phyloP scores from a whole-genome alignment of 2,797 vertebrate genomes.

The Anableps anableps region DNA sequence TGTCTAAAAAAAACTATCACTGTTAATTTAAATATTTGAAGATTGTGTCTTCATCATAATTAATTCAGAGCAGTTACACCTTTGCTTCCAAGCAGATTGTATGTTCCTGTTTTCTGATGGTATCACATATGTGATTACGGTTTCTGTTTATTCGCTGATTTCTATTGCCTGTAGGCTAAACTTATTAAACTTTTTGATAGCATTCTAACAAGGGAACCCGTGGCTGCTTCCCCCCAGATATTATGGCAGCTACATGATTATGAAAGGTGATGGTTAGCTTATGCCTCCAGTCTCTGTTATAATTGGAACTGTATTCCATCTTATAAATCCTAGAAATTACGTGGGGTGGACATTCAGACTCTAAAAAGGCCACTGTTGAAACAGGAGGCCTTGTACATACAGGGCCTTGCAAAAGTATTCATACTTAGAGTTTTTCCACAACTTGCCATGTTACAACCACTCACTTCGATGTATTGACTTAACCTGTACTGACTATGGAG shows the following conservation, averaged over 20 bases:
- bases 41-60: not conserved
- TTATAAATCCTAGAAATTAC: constrained; percentile 24
- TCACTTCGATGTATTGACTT: not conserved
- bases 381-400: not conserved
- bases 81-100: constrained; percentile 20
- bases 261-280: constrained; percentile 27
- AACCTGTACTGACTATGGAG: too few relatives aligned
- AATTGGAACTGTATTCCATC: constrained; percentile 32
- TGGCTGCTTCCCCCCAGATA: constrained; percentile 33
- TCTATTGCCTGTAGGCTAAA: constrained; percentile 37
- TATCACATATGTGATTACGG: constrained; percentile 39
- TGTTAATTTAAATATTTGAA: not conserved
- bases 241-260: constrained; percentile 39
- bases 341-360: not conserved
- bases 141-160: constrained; percentile 54
- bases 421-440: not conserved
- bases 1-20: not conserved
- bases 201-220: constrained; percentile 47
- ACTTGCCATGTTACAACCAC: not conserved
- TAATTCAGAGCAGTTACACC: not conserved
- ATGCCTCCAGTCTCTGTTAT: constrained; percentile 10
- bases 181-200: constrained; percentile 54
- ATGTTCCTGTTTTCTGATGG: constrained; percentile 25
- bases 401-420: not conserved
- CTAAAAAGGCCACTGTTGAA: not conserved